Base-by-base conservation (phyloP, 2,888 invertebrate species). In the Tyria jacobaeae region DNA sequence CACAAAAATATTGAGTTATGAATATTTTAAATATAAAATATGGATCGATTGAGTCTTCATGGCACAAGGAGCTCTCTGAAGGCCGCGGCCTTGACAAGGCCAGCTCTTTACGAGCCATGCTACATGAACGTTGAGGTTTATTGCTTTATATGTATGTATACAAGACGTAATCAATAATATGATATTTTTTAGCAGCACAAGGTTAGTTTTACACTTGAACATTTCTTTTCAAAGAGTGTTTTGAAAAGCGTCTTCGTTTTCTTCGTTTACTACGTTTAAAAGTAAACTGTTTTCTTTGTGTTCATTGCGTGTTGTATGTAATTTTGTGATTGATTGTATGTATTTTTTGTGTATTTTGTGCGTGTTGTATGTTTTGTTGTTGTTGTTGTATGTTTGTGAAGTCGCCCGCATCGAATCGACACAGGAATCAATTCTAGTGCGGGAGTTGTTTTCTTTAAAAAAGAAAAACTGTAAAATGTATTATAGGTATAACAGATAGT, bases 11-110 rank as follows among this genome's bases (percentile, higher is more conserved):
- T 69, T 12, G 47, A 61, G 60, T 64, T 49, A 25, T 25, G 25
- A 49, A 41, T 74, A 66, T 64, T 57, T 57, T 49, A 54, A 52
- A 68, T 69, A 56, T 65, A 67, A 73, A 62, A 62, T 62, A 59
- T 72, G 66, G 70, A 80, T 81, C 81, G 74, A 79, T 81, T 64
- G 64, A 67, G 62, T 69, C 55, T 70, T 70, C 70, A 72, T 69
- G 71, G 64, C 64, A 73, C 68, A 73, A 62, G 75, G 73, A 81
- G 74, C 66, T 66, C 31, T 55, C 56, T n/a, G 62, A 82, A 81
- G 80, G 80, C 68, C 73, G 44, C 55, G 71, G 52, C 80, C 79
- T 79, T 76, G 78, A 62, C 56, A 50, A 68, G 56, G 68, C 63
- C 60, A 66, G 61, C 53, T 55, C 61, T 72, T 73, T 65, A 73